Evolutionary conservation across 2,797 vertebrate species (phyloP).

Genomic region (Margarornis squamiger): DNA sequence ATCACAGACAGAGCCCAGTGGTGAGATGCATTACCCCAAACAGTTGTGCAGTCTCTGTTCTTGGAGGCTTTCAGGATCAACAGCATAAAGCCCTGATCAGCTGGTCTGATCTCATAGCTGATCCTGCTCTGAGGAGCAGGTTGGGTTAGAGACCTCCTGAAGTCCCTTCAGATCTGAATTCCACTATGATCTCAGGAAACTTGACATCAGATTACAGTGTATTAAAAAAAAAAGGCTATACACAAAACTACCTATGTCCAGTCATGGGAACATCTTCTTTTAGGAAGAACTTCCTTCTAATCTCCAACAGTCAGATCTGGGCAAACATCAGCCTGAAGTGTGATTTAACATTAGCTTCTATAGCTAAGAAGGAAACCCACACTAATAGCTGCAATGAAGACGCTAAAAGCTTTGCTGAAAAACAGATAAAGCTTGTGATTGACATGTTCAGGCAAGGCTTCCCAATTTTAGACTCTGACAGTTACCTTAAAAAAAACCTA

Average conservation of each 20-base stretch:
- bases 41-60: background rate
- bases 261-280: background rate
- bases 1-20: background rate
- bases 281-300: background rate
- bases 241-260: rapidly evolving
- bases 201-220: background rate
- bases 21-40: background rate
- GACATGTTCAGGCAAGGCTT: background rate
- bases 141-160: background rate
- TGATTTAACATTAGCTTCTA: background rate
- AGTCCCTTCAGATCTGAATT: background rate
- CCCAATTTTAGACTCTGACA: background rate
- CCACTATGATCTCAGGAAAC: background rate
- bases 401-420: background rate
- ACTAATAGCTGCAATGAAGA: background rate
- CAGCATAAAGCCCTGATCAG: background rate
- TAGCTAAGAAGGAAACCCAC: background rate
- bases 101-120: background rate
- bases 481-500: background rate
- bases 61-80: background rate
- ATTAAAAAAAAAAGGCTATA: background rate
- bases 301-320: background rate
- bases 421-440: background rate
- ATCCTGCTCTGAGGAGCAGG: background rate
- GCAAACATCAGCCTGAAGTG: background rate